phyloP scores from a whole-genome alignment of 2,888 invertebrate genomes.

The Himalopsyche anomala region DNA sequence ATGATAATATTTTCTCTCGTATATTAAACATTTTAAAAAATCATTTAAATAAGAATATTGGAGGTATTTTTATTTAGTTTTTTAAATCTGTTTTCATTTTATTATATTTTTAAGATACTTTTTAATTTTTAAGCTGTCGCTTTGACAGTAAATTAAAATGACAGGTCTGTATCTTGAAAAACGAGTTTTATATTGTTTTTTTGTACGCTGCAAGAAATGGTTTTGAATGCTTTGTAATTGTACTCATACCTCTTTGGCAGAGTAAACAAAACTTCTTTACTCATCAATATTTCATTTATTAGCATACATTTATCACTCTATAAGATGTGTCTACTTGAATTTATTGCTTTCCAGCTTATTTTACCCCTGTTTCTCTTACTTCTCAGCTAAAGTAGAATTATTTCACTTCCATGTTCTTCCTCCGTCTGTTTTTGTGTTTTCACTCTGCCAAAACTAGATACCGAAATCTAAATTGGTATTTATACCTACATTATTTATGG shows the following conservation, averaged over 20 bases:
- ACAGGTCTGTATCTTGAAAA: too few relatives aligned
- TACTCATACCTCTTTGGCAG: background rate
- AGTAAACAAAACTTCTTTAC: background rate
- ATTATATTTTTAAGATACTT: too few relatives aligned
- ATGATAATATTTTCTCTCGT: too few relatives aligned
- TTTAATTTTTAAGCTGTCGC: too few relatives aligned
- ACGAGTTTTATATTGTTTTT: background rate
- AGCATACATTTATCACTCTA: constrained; percentile 18
- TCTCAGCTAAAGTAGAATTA: constrained; percentile 8
- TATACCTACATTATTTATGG: constrained; percentile 26
- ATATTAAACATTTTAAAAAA: too few relatives aligned
- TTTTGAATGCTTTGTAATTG: background rate
- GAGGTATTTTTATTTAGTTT: too few relatives aligned
- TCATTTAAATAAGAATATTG: too few relatives aligned
- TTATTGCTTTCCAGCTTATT: constrained; percentile 26
- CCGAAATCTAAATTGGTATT: constrained; percentile 17
- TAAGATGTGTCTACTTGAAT: constrained; percentile 22
- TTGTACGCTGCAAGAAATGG: background rate
- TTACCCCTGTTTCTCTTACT: background rate
- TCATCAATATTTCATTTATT: constrained; percentile 11
- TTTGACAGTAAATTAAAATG: too few relatives aligned
- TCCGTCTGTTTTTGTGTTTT: constrained; percentile 15
- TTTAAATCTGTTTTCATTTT: too few relatives aligned
- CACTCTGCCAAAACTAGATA: constrained; percentile 18
- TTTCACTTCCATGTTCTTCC: background rate